phyloP scores from a whole-genome alignment of 2,113 vertebrate species.

The Ivindomyrus marchei region DNA sequence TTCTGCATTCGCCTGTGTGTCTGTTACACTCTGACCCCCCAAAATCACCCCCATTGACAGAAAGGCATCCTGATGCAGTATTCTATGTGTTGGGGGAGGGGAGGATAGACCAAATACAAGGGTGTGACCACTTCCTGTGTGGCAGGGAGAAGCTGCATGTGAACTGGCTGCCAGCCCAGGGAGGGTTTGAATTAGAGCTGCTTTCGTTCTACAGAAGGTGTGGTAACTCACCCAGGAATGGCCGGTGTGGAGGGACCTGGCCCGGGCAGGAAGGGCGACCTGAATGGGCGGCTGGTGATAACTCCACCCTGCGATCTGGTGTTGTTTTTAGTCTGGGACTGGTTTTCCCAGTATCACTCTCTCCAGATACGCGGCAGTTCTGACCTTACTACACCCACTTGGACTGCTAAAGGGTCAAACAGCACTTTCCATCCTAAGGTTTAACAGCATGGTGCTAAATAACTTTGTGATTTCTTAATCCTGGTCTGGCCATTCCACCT shows the following conservation, averaged over 20 bases:
- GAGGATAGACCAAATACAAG: not conserved
- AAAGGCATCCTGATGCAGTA: not conserved
- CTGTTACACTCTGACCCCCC: not conserved
- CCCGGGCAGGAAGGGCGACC: not conserved
- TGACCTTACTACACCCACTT: not conserved
- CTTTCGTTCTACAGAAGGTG: not conserved
- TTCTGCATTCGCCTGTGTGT: not conserved
- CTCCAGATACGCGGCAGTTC: not conserved
- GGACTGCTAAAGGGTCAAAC: not conserved
- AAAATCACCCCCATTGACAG: not conserved
- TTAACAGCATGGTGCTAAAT: not conserved
- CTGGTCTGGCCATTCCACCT: not conserved
- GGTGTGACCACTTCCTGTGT: not conserved
- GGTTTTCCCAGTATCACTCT: not conserved
- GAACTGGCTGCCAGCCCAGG: not conserved
- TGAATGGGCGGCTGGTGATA: not conserved
- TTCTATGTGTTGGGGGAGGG: not conserved
- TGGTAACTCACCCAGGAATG: not conserved
- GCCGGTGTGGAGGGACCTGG: not conserved
- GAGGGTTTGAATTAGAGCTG: not conserved
- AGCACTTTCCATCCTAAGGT: not conserved
- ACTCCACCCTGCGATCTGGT: not conserved
- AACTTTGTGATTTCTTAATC: not conserved
- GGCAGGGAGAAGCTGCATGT: not conserved
- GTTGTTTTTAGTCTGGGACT: not conserved